phyloP scores from a whole-genome alignment of 2,888 invertebrate genomes.

The Encarsia formosa region DNA sequence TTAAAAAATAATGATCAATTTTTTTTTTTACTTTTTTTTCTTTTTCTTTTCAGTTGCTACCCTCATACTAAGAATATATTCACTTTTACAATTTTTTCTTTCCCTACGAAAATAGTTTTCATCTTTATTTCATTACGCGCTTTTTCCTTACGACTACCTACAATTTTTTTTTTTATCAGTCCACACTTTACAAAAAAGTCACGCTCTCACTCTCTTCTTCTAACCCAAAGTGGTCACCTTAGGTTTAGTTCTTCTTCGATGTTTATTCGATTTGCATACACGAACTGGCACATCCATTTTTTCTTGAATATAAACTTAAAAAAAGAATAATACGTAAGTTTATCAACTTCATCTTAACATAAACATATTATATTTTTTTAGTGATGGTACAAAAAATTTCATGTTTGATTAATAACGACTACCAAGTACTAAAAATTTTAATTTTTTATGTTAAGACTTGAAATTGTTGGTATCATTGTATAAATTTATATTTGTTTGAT shows the following conservation, averaged over 20 bases:
- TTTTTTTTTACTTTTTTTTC: not conserved
- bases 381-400: no score
- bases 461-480: no score
- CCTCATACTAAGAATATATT: constrained; percentile 42
- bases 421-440: no score
- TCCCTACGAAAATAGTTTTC: constrained; percentile 50
- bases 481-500: constrained; percentile 9
- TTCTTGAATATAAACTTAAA: constrained; percentile 22
- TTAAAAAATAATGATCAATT: constrained; percentile 10
- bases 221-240: constrained; percentile 14
- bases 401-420: no score
- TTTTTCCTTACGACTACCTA: constrained; percentile 1
- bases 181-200: constrained; percentile 34
- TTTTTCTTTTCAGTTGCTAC: constrained; percentile 8
- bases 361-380: no score
- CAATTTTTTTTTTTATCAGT: constrained; percentile 37
- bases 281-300: constrained; percentile 11
- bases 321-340: constrained; percentile 12
- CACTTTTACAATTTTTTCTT: constrained; percentile 49
- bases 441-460: no score
- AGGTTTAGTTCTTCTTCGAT: constrained; percentile 22
- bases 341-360: no score
- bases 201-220: constrained; percentile 3
- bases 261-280: constrained; percentile 27
- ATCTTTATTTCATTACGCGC: constrained; percentile 23